Evolutionary conservation across 2,888 invertebrate species (phyloP).

Genomic region (Idaea biselata): DNA sequence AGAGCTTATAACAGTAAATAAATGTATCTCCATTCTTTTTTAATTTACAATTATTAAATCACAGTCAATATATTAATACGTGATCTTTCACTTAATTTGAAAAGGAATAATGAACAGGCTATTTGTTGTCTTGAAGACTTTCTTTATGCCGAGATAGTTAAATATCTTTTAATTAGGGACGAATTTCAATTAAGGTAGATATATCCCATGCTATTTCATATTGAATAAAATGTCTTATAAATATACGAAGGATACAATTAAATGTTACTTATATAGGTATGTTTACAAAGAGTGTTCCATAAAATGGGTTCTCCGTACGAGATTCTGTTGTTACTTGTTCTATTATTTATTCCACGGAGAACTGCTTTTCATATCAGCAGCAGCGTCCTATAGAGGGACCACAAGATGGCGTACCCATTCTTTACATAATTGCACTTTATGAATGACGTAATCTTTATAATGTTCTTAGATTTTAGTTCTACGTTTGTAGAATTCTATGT

Average conservation of each 20-base stretch:
- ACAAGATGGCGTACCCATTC: slow-evolving; percentile 59
- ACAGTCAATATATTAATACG: slow-evolving; percentile 7
- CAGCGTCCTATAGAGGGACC: slow-evolving; percentile 58
- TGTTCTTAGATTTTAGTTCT: slow-evolving; percentile 57
- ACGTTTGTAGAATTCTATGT: slow-evolving; percentile 46
- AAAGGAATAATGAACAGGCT: not conserved
- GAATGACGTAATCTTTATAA: slow-evolving; percentile 69
- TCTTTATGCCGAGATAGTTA: not conserved
- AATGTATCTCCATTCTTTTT: not conserved
- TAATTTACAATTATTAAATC: not conserved
- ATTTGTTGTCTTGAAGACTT: not conserved
- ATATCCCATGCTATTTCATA: not conserved
- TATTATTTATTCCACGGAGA: slow-evolving; percentile 69
- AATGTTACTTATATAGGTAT: too few relatives aligned
- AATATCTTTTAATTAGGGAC: not conserved
- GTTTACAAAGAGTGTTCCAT: not conserved
- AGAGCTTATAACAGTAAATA: not conserved
- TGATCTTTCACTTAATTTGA: not conserved
- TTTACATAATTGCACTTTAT: slow-evolving; percentile 66
- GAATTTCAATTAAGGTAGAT: not conserved
- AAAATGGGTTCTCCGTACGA: slow-evolving; percentile 11
- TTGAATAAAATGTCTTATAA: too few relatives aligned
- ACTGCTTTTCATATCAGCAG: slow-evolving; percentile 75
- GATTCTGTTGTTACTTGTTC: slow-evolving; percentile 24
- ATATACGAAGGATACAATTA: too few relatives aligned